Evolutionary conservation across 2,113 vertebrate species (phyloP), one percentile per base, ranked within the genome.

Genomic region (Paedocypris sp.): DNA sequence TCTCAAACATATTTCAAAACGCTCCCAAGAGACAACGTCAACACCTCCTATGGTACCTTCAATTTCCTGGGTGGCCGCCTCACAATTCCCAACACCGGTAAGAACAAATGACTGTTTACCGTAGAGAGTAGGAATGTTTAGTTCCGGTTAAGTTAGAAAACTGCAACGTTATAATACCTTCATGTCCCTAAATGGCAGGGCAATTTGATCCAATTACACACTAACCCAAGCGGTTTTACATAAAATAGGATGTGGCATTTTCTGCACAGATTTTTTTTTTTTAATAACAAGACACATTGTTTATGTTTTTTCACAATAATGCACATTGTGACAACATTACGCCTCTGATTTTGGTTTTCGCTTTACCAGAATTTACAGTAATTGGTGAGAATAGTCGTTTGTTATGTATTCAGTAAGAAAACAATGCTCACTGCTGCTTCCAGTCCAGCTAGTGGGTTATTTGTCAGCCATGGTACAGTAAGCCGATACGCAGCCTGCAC

Each of bases 21-120:
- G 1, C 80, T 99, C 73, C 88, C 93, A 15, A 89, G 91, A 0
- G 90, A 94, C 62, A 80, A 82, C 35, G 88, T 85, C 68, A 94
- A 92, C 82, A 90, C 93, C 78, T 90, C 93, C 31, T 99, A 93
- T 0, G 95, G 95, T 68, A 99, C 95, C 60, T 99, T 99, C 79
- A 98, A 98, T 82, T 98, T 97, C 84, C 69, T 99, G 43, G 95
- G 95, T 12, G 95, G 95, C 4, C 83, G 95, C 38, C 86, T 99
- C 33, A 96, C 92, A 36, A 89, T 98, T 53, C 94, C 95, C 43
- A 94, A 87, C 70, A 95, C 94, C 80, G 93, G 95, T 98, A 79
- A 15, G 53, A 64, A 45, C 41, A 18, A 11, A 3, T 4, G 23
- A 22, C n/a, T 20, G 52, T 11, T 13, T 42, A 29, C 4, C 35